A percentile compares a stretch with the other conserved stretches of the same genome.
Conservation (phyloP, 1,140 invertebrate genomes). For the Mercenaria mercenaria region DNA sequence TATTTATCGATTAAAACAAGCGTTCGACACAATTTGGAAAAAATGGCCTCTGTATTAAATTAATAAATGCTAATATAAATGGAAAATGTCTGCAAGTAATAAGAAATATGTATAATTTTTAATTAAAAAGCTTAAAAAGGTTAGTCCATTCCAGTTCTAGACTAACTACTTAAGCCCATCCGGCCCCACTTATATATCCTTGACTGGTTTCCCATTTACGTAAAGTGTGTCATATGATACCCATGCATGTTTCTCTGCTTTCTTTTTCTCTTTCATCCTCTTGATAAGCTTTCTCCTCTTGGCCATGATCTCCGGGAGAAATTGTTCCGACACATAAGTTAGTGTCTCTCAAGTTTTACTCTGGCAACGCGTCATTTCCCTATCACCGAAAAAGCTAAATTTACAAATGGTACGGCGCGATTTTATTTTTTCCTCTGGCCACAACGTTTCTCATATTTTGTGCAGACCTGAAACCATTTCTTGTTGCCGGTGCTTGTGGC, state of each 20-base stretch:
- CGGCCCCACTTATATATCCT: background rate
- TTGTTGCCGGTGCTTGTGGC: no score
- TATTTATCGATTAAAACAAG: no score
- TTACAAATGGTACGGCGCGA: background rate
- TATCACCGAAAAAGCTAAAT: background rate
- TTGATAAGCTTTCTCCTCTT: background rate
- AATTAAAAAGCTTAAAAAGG: no score
- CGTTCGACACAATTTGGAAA: no score
- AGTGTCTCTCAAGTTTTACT: background rate
- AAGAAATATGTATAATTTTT: no score
- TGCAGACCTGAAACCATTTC: no score
- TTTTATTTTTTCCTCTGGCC: no score
- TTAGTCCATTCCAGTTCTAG: background rate
- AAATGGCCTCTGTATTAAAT: no score
- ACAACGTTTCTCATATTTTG: no score
- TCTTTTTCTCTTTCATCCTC: background rate
- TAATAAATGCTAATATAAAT: no score
- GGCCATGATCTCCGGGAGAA: background rate
- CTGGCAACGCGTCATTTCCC: background rate
- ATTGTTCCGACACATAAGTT: background rate
- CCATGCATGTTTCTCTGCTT: background rate
- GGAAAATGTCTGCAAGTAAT: no score
- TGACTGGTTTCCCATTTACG: background rate
- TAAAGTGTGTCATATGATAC: background rate
- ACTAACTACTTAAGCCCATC: background rate